Evolutionary conservation across 2,888 invertebrate species (phyloP).

Genomic region (Trissolcus japonicus): DNA sequence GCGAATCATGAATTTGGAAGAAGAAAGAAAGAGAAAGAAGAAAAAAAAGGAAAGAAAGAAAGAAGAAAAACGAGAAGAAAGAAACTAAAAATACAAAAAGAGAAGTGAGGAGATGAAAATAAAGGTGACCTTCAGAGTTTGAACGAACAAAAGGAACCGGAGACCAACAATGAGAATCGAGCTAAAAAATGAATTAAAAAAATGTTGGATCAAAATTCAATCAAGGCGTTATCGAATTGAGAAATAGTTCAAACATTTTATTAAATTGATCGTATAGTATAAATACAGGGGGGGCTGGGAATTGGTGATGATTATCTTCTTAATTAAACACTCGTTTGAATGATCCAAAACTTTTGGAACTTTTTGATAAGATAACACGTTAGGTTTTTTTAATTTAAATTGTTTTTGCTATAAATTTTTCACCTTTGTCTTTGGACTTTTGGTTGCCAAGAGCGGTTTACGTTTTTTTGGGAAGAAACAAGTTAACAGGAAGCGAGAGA

Average conservation of each 20-base stretch:
- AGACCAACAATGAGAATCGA: constrained; percentile 1
- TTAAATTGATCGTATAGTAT: constrained; percentile 3
- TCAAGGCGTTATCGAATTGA: constrained; percentile 7
- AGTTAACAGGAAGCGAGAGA: no score
- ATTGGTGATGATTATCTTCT: constrained; percentile 31
- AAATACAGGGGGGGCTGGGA: background rate
- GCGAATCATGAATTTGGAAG: no score
- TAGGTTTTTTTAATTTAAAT: background rate
- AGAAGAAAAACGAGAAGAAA: background rate
- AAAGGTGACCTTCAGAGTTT: no score
- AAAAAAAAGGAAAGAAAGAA: background rate
- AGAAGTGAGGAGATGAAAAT: no score
- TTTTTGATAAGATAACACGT: constrained; percentile 25
- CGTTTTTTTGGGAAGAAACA: background rate
- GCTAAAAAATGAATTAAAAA: no score
- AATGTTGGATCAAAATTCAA: no score
- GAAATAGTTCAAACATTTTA: constrained; percentile 1
- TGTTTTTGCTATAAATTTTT: background rate
- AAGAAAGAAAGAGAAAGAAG: background rate
- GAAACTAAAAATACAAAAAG: no score
- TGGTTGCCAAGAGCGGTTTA: background rate
- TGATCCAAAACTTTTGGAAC: constrained; percentile 5
- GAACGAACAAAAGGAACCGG: background rate
- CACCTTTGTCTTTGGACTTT: background rate
- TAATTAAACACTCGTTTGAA: constrained; percentile 27